Evolutionary conservation across 1,140 invertebrate species (phyloP), one percentile per base, ranked within the genome.

Genomic region (Neodiprion lecontei): DNA sequence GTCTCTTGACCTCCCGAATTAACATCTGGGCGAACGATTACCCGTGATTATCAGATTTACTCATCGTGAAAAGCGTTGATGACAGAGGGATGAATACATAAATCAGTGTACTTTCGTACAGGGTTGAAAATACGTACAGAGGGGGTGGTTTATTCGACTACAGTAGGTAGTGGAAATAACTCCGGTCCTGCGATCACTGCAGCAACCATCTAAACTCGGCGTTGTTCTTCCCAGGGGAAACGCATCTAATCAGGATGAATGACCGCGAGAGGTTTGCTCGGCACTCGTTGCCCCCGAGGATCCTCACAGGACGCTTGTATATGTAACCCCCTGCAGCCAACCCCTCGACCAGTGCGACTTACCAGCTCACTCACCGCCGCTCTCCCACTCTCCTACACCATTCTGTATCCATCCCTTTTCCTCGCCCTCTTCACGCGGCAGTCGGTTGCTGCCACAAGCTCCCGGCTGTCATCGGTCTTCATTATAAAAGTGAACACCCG

Each of bases 241-340:
- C 80, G 71, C 79, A 79, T 84, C 81, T 84, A 84, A 84, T 84
- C 82, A 84, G 81, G 75, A 84, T 84, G 83, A 83, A 84, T 84
- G 80, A 80, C 77, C 53, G 53, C 11, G 28, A 40, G 28, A 40
- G 28, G 28, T 40, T 40, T 40, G 28, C 28, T 40, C 28, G 28
- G 28, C 5, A 4, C 28, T 40, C 28, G 28, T 40, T 40, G 28
- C 53, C 53, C 53, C 53, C 53, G 11, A 17, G 53, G 11, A 9
- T 17, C 53, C 28, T 17, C 53, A 9, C 53, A 40, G 28, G 28
- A 40, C 28, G 28, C 28, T 40, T 40, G 28, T 40, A 40, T 40
- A 40, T 40, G 28, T 40, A 61, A 61, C 8, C 53, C 53, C 53
- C 4, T 17, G 53, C 28, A 40, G 28, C 28, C 28, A 61, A 61